Evolutionary conservation across 2,888 invertebrate species (phyloP), one percentile per base, ranked within the genome.

Genomic region (Pseudococcus longispinus): DNA sequence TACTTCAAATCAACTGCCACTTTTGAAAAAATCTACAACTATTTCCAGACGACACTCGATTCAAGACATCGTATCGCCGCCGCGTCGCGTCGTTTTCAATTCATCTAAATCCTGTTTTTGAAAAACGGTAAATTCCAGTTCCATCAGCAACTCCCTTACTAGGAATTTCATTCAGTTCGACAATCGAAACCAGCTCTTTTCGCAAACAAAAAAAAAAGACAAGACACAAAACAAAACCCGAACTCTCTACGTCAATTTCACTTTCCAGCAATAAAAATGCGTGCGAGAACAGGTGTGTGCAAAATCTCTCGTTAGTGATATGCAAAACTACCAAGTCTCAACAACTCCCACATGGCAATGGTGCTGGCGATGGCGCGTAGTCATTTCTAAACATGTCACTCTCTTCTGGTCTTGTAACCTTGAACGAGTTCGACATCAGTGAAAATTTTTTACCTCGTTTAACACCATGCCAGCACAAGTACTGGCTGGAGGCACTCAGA

Each of bases 331-430:
- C 60, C 9, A 9, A 55, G 44, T 51, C 51, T n/a, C 23, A 60
- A 23, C 60, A 32, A 74, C 74, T 74, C 74, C 74, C 74, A 74
- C 74, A 74, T 37, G 23, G 9, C 23, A 23, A 51, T 51, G 51
- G 46, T 2, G 46, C 5, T 55, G 20, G 1, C 23, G 60, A 60
- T 23, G 60, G 20, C 23, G 60, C 23, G 23, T 60, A 60, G n/a
- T 32, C 42, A 42, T 80, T 80, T 80, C 77, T 80, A 80, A 74
- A 74, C 74, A 80, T 80, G 77, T 80, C 77, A 42, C 42, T 80
- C 77, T 80, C 77, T 60, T 60, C 60, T 60, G 23, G 32, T 80
- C 77, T 37, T 42, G 77, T 42, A 80, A 80, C 77, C 77, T 80
- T 80, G 77, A 80, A 80, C 37, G 77, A 42, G 23, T 80, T 80